A percentile compares a stretch with the other conserved stretches of the same genome.
These are phyloP conservation scores for Stichopus chloronotus DNA, from an alignment of 35 echinoderm and acorn worm species.

Conservation along the genomic window DNA sequence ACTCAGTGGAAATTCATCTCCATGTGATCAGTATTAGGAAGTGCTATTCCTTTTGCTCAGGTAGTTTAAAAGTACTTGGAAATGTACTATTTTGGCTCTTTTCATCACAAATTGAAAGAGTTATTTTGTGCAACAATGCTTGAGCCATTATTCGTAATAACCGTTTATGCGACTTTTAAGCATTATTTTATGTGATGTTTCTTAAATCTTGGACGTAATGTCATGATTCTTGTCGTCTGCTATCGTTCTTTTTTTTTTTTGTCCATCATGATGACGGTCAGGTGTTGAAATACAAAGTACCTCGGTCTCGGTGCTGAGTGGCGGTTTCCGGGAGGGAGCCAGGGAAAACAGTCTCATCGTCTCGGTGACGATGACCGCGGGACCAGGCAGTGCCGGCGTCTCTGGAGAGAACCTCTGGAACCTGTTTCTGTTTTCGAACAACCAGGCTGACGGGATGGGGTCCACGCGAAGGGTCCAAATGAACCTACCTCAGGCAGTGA, in stretches of 20 bases:
- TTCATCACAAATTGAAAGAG: too few relatives aligned
- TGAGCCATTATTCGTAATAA: too few relatives aligned
- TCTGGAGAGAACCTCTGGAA: constrained; percentile 11
- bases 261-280: neutral
- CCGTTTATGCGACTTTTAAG: too few relatives aligned
- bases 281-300: neutral
- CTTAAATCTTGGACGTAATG: too few relatives aligned
- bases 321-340: constrained; percentile 31
- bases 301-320: neutral
- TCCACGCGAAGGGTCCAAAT: neutral
- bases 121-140: too few relatives aligned
- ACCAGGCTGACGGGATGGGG: constrained; percentile 1
- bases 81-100: too few relatives aligned
- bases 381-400: neutral
- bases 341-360: neutral
- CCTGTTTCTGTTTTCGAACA: neutral
- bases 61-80: too few relatives aligned
- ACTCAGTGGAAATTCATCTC: too few relatives aligned
- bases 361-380: neutral
- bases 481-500: neutral
- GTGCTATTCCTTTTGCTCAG: too few relatives aligned
- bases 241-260: too few relatives aligned
- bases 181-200: too few relatives aligned
- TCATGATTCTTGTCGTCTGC: neutral
- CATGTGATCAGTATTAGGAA: too few relatives aligned